These are phyloP conservation scores for Shinisaurus crocodilurus DNA, from an alignment of 2,113 vertebrate species.

Conservation along the genomic window DNA sequence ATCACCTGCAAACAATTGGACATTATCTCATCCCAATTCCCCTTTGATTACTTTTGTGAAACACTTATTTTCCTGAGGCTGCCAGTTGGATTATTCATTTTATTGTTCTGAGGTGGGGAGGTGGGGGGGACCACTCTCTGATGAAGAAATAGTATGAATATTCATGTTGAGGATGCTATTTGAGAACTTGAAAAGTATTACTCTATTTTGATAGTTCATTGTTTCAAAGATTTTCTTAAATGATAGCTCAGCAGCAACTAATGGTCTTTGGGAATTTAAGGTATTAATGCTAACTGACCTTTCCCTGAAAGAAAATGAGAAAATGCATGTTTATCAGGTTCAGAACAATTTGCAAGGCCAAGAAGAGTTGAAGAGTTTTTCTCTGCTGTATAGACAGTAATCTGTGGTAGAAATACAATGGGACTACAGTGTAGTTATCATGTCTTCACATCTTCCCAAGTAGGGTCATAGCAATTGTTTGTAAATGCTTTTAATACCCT, in stretches of 20 bases:
- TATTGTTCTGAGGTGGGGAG: conserved; percentile 39
- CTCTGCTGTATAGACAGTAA: not conserved
- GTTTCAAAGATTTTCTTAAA: conserved; percentile 61
- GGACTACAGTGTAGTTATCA: conserved; percentile 7
- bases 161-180: conserved; percentile 60
- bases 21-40: conserved; percentile 21
- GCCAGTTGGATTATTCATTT: conserved; percentile 48
- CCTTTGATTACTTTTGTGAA: conserved; percentile 24
- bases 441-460: conserved; percentile 37
- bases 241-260: conserved; percentile 51
- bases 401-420: conserved; percentile 10
- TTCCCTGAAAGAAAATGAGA: conserved; percentile 60
- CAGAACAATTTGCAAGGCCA: conserved; percentile 55
- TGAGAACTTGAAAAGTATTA: conserved; percentile 55
- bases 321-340: conserved; percentile 58
- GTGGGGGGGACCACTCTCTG: not conserved
- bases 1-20: conserved; percentile 2
- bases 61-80: conserved; percentile 26
- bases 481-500: conserved; percentile 1
- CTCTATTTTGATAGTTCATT: conserved; percentile 65
- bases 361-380: conserved; percentile 41
- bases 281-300: conserved; percentile 64
- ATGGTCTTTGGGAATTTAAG: conserved; percentile 49
- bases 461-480: conserved; percentile 17
- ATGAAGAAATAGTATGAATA: conserved; percentile 66